Evolutionary conservation across 2,888 invertebrate species (phyloP), one percentile per base, ranked within the genome.

Genomic region (Ophion costatus): DNA sequence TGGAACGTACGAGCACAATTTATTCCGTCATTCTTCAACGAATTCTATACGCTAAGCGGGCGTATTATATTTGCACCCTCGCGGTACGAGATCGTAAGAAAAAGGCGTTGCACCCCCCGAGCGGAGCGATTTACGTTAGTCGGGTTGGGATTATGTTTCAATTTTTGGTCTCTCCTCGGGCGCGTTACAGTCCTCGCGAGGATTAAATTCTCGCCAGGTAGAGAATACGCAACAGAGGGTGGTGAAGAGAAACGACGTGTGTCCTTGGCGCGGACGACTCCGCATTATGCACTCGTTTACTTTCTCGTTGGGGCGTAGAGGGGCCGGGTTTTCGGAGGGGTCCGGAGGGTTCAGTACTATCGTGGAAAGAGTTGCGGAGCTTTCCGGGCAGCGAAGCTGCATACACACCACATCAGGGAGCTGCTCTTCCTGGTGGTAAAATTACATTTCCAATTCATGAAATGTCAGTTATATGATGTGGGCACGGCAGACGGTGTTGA

Each of bases 401-500:
- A 56, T n/a, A 56, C 20, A 61, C 70, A 59, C 75, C 79, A 64
- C 51, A 76, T 20, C 56, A 22, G 63, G 51, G 59, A 61, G 61
- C 88, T 85, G 86, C 88, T 59, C 79, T 87, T 70, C 74, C 82
- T 88, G 87, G 88, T 87, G 90, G 90, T 91, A 90, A 93, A 93
- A 93, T 93, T 93, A 92, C 93, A 93, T 93, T 93, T 93, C 92
- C 93, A 93, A 93, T 93, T 93, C 93, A 93, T 93, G 92, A 93
- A 92, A 92, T 87, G 92, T 93, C 93, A 92, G 92, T 91, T 91
- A 89, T 90, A 91, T 89, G 90, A 90, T 87, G 89, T 87, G 87
- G 75, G 87, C 83, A 82, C 57, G 75, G 83, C 75, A 73, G 56
- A 76, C 75, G 45, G 51, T 80, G 67, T 71, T 80, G 69, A 17